A percentile compares a stretch with the other conserved stretches of the same genome.
phyloP scores from a whole-genome alignment of 2,113 vertebrate species.

The Crotalus viridis region DNA sequence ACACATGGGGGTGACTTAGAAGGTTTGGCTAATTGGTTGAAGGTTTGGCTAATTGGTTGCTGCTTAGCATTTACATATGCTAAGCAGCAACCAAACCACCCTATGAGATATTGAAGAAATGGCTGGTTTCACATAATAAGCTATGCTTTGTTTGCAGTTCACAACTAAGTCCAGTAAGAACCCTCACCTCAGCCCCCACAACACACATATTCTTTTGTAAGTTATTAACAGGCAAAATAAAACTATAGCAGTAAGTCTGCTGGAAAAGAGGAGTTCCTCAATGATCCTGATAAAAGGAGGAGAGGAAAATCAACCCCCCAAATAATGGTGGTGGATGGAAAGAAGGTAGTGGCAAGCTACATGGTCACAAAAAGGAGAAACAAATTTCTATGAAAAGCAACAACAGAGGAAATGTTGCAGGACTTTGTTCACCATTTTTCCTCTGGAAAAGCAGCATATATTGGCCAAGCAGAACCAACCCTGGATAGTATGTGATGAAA shows the following conservation, averaged over 20 bases:
- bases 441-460: neutral
- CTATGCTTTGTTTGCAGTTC: neutral
- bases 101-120: neutral
- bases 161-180: neutral
- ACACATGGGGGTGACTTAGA: neutral
- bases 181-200: neutral
- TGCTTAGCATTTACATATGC: neutral
- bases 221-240: neutral
- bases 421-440: neutral
- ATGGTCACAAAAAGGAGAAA: neutral
- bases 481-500: neutral
- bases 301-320: neutral
- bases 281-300: neutral
- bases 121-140: neutral
- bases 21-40: neutral
- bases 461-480: neutral
- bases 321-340: neutral
- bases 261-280: neutral
- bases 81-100: neutral
- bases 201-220: neutral
- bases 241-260: neutral
- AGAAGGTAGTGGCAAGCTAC: neutral
- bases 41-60: neutral
- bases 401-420: neutral
- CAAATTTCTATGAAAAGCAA: neutral